Conservation (phyloP, 1,140 invertebrate genomes). For the Pseudachorutes palmiensis region DNA sequence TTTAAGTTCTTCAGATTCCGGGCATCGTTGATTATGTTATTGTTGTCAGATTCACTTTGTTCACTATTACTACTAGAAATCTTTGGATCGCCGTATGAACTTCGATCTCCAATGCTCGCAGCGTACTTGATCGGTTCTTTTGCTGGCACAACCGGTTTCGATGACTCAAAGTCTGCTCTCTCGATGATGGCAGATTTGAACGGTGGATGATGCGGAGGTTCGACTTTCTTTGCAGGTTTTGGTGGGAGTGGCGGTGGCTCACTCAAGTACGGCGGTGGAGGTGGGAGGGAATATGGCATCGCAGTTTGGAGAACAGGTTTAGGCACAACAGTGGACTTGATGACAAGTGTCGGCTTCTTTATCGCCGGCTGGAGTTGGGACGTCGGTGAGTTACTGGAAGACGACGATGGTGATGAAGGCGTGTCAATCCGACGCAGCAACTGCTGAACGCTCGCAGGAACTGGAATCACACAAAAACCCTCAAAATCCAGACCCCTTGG, state of each 20-base stretch:
- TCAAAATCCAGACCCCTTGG: too few species aligned
- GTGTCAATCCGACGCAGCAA: constrained; percentile 71
- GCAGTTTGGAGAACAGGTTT: constrained; percentile 49
- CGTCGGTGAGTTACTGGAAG: constrained; percentile 35
- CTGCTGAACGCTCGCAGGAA: constrained; percentile 64
- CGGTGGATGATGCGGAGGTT: constrained; percentile 40
- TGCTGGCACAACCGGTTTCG: constrained; percentile 23
- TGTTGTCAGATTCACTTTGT: constrained; percentile 9
- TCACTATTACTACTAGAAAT: constrained; percentile 4
- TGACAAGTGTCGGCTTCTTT: constrained; percentile 44
- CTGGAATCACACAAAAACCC: too few species aligned
- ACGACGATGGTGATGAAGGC: constrained; percentile 41
- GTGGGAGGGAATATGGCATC: constrained; percentile 44
- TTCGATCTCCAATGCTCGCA: not conserved
- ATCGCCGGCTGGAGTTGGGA: constrained; percentile 24
- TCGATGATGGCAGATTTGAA: constrained; percentile 6
- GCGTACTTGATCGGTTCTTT: not conserved
- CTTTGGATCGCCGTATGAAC: not conserved
- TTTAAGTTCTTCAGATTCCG: not conserved
- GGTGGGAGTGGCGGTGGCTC: constrained; percentile 51
- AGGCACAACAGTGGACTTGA: constrained; percentile 45
- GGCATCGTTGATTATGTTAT: not conserved
- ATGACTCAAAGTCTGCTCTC: not conserved
- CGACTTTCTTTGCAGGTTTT: constrained; percentile 30
- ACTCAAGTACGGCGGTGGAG: constrained; percentile 68